phyloP scores from a whole-genome alignment of 2,888 invertebrate genomes.

The Scaptomyza tumidula region DNA sequence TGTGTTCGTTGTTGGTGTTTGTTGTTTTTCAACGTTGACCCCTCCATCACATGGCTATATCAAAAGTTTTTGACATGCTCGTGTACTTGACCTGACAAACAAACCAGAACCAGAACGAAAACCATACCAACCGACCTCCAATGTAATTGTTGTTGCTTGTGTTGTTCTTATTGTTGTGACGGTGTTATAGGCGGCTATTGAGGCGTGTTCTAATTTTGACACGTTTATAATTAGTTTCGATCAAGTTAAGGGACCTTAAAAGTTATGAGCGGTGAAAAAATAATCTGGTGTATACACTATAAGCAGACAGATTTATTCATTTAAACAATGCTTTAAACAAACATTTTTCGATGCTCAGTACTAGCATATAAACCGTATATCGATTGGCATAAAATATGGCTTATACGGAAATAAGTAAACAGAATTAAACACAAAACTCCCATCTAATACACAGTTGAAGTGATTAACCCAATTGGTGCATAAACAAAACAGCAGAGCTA shows the following conservation, averaged over 20 bases:
- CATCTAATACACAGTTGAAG: slow-evolving; percentile 30
- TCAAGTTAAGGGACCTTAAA: background rate
- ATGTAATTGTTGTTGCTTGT: background rate
- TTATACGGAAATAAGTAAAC: slow-evolving; percentile 28
- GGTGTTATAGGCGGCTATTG: slow-evolving; percentile 25
- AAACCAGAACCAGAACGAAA: background rate
- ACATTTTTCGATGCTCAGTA: slow-evolving; percentile 1
- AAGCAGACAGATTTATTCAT: background rate
- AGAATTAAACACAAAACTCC: slow-evolving; percentile 2
- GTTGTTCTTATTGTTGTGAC: slow-evolving; percentile 12
- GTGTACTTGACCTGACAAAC: slow-evolving; percentile 69
- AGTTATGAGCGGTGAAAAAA: slow-evolving; percentile 3
- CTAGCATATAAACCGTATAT: slow-evolving; percentile 13
- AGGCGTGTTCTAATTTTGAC: slow-evolving; percentile 35
- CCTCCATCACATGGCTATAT: slow-evolving; percentile 56
- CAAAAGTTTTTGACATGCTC: slow-evolving; percentile 72
- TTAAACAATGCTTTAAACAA: background rate
- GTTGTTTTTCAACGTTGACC: slow-evolving; percentile 40
- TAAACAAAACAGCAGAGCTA: slow-evolving; percentile 53
- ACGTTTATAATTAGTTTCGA: slow-evolving; percentile 43
- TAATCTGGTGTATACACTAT: background rate
- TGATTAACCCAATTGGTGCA: slow-evolving; percentile 68
- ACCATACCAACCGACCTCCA: too few species aligned
- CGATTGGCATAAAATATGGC: slow-evolving; percentile 27
- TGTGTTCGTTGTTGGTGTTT: slow-evolving; percentile 13